A percentile compares a stretch with the other conserved stretches of the same genome.
phyloP scores from a whole-genome alignment of 2,888 invertebrate genomes.

The Aleiodes testaceus region DNA sequence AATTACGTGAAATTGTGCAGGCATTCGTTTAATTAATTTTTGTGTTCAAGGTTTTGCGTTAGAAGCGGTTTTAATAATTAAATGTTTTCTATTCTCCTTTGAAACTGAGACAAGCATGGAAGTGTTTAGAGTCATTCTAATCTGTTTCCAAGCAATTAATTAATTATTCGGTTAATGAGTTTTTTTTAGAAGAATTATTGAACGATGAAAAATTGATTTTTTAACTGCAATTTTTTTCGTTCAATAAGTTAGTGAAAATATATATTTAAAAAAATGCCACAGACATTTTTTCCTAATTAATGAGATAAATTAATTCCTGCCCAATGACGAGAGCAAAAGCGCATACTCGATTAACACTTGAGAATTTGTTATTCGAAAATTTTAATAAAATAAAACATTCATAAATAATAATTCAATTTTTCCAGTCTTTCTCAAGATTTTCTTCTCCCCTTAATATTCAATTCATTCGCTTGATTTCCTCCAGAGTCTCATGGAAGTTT shows the following conservation, averaged over 20 bases:
- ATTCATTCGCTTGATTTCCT: slow-evolving; percentile 11
- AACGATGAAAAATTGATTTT: background rate
- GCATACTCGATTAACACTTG: slow-evolving; percentile 35
- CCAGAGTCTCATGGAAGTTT: slow-evolving; percentile 6
- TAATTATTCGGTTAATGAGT: slow-evolving; percentile 10
- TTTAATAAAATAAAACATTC: slow-evolving; percentile 7
- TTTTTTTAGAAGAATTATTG: background rate
- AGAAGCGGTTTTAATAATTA: slow-evolving; percentile 13
- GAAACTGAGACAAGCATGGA: slow-evolving; percentile 30
- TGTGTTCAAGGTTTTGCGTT: slow-evolving; percentile 14
- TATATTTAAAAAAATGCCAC: background rate
- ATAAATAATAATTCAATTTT: slow-evolving; percentile 6
- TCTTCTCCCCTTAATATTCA: background rate
- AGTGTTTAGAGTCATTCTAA: slow-evolving; percentile 16
- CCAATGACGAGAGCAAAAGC: slow-evolving; percentile 42
- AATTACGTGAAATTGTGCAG: slow-evolving; percentile 28
- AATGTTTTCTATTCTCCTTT: slow-evolving; percentile 10
- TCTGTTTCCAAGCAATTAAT: slow-evolving; percentile 13
- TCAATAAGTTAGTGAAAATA: slow-evolving; percentile 10
- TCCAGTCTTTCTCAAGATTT: slow-evolving; percentile 33
- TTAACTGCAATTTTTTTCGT: background rate
- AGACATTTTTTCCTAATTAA: background rate
- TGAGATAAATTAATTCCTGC: slow-evolving; percentile 20
- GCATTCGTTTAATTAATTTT: slow-evolving; percentile 24
- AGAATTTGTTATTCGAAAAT: slow-evolving; percentile 33